Percentiles rank a stretch among this genome's conserved stretches.
phyloP scores from a whole-genome alignment of 2,113 vertebrate species.

The Stigmatopora nigra region DNA sequence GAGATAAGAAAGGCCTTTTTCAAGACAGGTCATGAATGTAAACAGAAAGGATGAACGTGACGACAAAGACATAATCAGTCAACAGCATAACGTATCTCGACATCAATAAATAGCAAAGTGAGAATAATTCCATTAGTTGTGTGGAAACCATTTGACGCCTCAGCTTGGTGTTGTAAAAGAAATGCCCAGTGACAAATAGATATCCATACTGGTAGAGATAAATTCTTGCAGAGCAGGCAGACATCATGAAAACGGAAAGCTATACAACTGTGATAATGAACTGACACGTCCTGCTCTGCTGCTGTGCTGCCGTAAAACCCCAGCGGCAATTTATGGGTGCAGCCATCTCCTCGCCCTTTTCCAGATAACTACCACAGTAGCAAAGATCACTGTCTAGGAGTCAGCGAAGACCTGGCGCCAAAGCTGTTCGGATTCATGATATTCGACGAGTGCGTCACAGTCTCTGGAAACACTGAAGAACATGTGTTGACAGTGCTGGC shows the following conservation, averaged over 20 bases:
- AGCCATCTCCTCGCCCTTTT: conserved; percentile 32
- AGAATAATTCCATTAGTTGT: conserved; percentile 17
- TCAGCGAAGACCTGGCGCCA: conserved; percentile 16
- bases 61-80: neutral
- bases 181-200: conserved; percentile 25
- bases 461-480: conserved; percentile 11
- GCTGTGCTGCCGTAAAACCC: conserved; percentile 53
- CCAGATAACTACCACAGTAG: conserved; percentile 28
- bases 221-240: conserved; percentile 35
- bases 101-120: conserved; percentile 5
- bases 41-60: neutral
- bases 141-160: conserved; percentile 20
- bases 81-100: neutral
- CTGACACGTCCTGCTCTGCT: conserved; percentile 54
- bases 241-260: conserved; percentile 58
- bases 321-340: conserved; percentile 54
- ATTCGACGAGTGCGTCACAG: conserved; percentile 12
- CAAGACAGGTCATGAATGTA: conserved; percentile 29
- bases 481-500: conserved; percentile 24
- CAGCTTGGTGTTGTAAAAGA: conserved; percentile 11
- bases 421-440: conserved; percentile 11
- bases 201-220: conserved; percentile 33
- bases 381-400: conserved; percentile 21
- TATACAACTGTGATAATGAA: conserved; percentile 66
- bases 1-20: conserved; percentile 37